phyloP scores from a whole-genome alignment of 2,113 vertebrate species.

The Ia io region DNA sequence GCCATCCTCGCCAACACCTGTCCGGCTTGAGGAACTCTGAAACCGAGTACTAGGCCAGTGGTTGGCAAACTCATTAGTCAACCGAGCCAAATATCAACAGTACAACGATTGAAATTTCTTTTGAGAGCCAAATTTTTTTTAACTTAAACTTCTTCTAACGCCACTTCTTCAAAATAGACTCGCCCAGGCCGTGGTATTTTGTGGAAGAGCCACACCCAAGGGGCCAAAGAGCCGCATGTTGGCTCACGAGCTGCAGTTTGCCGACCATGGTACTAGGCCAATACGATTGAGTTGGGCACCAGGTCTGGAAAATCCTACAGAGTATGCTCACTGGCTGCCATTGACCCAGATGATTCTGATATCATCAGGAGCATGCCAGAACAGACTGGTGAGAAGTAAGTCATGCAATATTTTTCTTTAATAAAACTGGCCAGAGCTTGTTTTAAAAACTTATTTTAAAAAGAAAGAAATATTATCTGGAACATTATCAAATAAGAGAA shows the following conservation, averaged over 20 bases:
- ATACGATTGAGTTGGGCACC: background rate
- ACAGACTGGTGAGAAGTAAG: background rate
- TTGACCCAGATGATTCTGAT: background rate
- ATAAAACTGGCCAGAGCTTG: background rate
- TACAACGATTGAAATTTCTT: too few relatives aligned
- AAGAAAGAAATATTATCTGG: background rate
- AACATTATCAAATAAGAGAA: constrained; percentile 16
- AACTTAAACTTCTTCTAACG: too few relatives aligned
- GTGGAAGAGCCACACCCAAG: too few relatives aligned
- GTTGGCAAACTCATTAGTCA: too few relatives aligned
- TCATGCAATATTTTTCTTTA: background rate
- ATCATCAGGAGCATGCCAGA: background rate
- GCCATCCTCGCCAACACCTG: background rate
- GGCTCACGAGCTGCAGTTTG: too few relatives aligned
- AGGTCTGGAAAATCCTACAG: background rate
- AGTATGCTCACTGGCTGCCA: background rate
- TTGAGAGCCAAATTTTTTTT: too few relatives aligned
- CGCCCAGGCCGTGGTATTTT: too few relatives aligned
- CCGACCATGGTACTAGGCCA: too few relatives aligned
- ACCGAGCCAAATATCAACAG: too few relatives aligned
- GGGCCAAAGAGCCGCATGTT: too few relatives aligned
- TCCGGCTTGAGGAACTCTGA: background rate
- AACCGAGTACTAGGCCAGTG: too few relatives aligned
- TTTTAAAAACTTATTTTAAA: background rate
- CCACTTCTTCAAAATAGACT: too few relatives aligned